These are phyloP conservation scores for Platalea minor DNA, from an alignment of 2,797 vertebrate species.

Conservation along the genomic window DNA sequence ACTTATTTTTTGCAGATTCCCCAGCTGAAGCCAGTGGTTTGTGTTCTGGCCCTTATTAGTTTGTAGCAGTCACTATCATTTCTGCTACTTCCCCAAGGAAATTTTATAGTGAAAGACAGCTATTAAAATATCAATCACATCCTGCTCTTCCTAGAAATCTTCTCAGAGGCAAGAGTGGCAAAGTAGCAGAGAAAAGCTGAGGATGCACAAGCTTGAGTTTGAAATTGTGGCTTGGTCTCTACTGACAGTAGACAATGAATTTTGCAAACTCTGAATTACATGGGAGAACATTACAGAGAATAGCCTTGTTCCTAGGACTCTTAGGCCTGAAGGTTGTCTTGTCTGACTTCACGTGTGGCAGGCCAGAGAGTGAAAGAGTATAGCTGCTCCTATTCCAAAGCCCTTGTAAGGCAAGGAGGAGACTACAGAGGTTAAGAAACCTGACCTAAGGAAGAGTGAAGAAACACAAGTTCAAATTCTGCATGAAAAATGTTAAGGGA, in stretches of 20 bases:
- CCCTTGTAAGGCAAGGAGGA: not conserved
- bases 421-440: not conserved
- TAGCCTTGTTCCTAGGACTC: not conserved
- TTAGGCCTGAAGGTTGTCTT: not conserved
- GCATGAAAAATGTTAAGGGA: not conserved
- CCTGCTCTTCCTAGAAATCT: not conserved
- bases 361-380: not conserved
- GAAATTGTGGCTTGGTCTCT: not conserved
- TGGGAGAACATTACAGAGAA: not conserved
- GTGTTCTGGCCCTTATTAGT: not conserved
- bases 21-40: not conserved
- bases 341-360: not conserved
- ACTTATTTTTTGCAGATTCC: not conserved
- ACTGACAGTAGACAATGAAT: not conserved
- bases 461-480: not conserved
- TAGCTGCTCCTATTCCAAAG: not conserved
- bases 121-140: not conserved
- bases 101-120: not conserved
- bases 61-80: not conserved
- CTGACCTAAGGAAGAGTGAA: not conserved
- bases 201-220: accelerated
- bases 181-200: not conserved
- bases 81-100: not conserved
- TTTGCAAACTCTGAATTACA: not conserved
- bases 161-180: not conserved